Evolutionary conservation across 2,797 vertebrate species (phyloP).

Genomic region (Chelon labrosus): DNA sequence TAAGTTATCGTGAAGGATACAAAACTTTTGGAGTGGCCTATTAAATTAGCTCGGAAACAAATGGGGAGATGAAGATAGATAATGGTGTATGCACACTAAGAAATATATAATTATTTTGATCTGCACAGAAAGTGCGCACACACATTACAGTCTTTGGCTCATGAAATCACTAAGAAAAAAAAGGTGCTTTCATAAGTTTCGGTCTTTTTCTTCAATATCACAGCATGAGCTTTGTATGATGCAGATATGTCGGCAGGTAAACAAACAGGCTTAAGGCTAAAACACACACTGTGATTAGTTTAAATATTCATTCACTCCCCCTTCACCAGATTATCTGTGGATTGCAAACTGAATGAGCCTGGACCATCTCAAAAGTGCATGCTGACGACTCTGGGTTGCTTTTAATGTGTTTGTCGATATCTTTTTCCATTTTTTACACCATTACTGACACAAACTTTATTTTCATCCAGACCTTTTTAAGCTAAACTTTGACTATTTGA

Average conservation of each 20-base stretch:
- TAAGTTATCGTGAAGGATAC: constrained; percentile 19
- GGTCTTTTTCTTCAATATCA: background rate
- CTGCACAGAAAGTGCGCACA: background rate
- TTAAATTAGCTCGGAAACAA: constrained; percentile 12
- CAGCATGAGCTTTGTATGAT: background rate
- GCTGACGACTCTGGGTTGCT: too few relatives aligned
- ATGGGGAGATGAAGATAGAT: background rate
- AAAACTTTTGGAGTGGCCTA: background rate
- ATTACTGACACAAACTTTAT: too few relatives aligned
- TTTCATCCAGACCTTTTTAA: too few relatives aligned
- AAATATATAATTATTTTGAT: constrained; percentile 11
- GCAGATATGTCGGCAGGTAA: background rate
- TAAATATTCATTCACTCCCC: too few relatives aligned
- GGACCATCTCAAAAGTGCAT: too few relatives aligned
- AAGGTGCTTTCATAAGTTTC: background rate
- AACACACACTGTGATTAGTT: too few relatives aligned
- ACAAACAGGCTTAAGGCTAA: too few relatives aligned
- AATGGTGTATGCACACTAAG: background rate
- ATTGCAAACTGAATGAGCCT: too few relatives aligned
- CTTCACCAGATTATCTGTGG: too few relatives aligned
- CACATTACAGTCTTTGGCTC: background rate
- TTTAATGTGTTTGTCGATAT: too few relatives aligned
- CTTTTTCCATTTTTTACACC: too few relatives aligned
- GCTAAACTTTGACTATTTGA: too few relatives aligned
- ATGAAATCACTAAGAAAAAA: background rate